Evolutionary conservation across 1,140 invertebrate genomes (phyloP), one percentile per base, ranked within the genome.

Genomic region (Trichomalopsis sarcophagae): DNA sequence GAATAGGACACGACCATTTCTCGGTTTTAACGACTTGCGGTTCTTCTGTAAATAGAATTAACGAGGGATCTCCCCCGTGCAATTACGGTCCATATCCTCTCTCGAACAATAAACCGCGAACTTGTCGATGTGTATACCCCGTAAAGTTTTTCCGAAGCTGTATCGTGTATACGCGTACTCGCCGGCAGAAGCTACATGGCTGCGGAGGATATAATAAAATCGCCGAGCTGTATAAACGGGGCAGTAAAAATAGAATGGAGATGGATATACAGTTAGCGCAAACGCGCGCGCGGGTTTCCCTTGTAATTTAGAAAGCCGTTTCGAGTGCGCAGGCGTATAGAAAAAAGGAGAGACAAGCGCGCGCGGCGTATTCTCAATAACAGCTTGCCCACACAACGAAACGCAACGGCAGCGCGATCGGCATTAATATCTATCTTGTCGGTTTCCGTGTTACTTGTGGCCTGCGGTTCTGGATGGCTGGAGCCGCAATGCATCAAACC

Each of bases 241-340:
- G 55, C 21, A 62, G 55, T 62, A 62, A 78, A 78, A 84, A 78
- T 71, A 84, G 36, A 84, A 71, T 44, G 76, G 36, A 50, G 21
- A 44, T 36, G 33, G 5, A 36, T 44, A 71, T 78, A 68, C 75
- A 84, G 66, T 84, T 84, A 71, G 11, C 66, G 44, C 55, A 78
- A 78, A 27, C 30, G 40, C 40, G 14, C 69, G 40, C 66, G 27
- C 33, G 33, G 3, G 5, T 68, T 84, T 77, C 14, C 33, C 73
- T 77, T 66, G 33, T 33, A 69, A 69, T 83, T 62, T 68, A 47
- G 36, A 71, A 78, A 84, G 40, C 27, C 21, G 47, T 55, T 78
- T 84, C 23, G 55, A 36, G 82, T 36, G 36, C n/a, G 27, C 27
- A 27, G 55, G 55, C 17, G 7, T n/a, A 62, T 17, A n/a, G 55